Base-by-base conservation (phyloP, 2,113 vertebrate genomes). In the Nesospiza acunhae region DNA sequence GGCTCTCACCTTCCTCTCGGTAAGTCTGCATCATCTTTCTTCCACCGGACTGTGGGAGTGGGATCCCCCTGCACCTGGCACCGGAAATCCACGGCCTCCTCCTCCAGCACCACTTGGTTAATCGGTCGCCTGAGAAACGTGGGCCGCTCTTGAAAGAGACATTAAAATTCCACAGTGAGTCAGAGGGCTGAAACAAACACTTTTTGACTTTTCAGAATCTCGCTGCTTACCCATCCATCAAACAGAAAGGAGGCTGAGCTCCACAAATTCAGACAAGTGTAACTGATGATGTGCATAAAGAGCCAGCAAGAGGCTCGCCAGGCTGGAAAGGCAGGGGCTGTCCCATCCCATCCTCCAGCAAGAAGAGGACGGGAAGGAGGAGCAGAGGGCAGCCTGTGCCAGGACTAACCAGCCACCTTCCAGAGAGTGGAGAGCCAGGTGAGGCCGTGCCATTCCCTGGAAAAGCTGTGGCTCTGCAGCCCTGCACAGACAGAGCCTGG, bases 81-180 rank as follows among this genome's bases (percentile, higher is more conserved):
- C 50, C 99, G 99, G 87, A 99, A 99, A 97, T 99, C 99, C 94
- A 99, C 98, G 0, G 96, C 96, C 95, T 99, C 99, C 70, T 99
- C 99, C 89, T 99, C 99, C 97, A 99, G 97, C 75, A 99, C 98
- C 97, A 99, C 99, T 97, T 99, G 99, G 98, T 99, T 99, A 96
- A 99, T 99, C 41, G 99, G 99, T 93, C 99, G 98, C 89, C 98
- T 98, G 95, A 99, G 98, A 97, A 99, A 99, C 31, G 99, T 99
- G 60, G 99, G 99, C 78, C 99, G 98, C 96, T 99, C 99, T 99
- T 97, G 76, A 94, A 93, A 91, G 74, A 64, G 82, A 97, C 56
- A 96, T 93, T 66, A 67, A 93, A 90, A 95, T 93, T 92, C 67
- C 53, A 77, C 15, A 39, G 89, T 87, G 83, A 97, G 81, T 85